Base-by-base conservation (phyloP, 2,888 invertebrate species). In the Diachrysia chrysitis region DNA sequence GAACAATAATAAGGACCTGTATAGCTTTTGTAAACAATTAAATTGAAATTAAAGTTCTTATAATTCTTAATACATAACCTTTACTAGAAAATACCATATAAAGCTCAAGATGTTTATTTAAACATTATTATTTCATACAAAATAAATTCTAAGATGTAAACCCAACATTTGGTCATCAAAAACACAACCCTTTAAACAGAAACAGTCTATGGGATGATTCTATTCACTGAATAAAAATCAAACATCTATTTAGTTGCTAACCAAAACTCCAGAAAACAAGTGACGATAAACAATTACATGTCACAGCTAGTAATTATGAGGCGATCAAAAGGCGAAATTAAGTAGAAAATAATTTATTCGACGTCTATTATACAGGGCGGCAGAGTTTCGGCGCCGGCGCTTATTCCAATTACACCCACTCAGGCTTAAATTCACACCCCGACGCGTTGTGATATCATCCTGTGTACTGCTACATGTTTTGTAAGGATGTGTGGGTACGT, bases 311-410 rank as follows among this genome's bases (percentile, higher is more conserved):
- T 71, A 76, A 76, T 79, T 79, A 74, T 54, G 29, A 19, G 35
- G 14, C 48, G 63, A 69, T 72, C 63, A 71, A 72, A 73, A 62
- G 56, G 71, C 61, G 58, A 73, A n/a, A 82, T 74, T 66, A 70
- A 82, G 77, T 63, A 66, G 64, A 79, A 82, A 72, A 76, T 82
- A 82, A 82, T 82, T 70, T 79, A 79, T 81, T 79, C 80, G 58
- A 42, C 58, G 65, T 46, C 66, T 55, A 68, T 80, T 76, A 79
- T 66, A 63, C 32, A 66, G 53, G 76, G 66, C 76, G 69, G 74
- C 75, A 60, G 54, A 46, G 60, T 73, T 78, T 63, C 59, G 75
- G 75, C 75, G 75, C 75, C 75, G 51, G 62, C 65, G 75, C 63
- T 53, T 60, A 48, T 54, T 55, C 75, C 77, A 82, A 82, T 80